phyloP scores from a whole-genome alignment of 2,888 invertebrate species.

The Euclidia mi region DNA sequence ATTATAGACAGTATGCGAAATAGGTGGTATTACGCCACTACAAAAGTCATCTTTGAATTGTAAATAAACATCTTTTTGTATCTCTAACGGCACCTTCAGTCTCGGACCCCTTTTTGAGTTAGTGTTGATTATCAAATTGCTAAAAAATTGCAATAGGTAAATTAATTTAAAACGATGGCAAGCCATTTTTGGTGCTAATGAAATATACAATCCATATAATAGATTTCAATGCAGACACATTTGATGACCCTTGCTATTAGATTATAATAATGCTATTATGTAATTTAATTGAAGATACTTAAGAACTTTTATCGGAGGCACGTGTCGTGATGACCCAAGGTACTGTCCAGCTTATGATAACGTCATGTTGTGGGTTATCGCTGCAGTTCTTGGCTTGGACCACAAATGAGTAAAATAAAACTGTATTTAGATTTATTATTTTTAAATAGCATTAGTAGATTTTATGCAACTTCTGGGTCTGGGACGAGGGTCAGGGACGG shows the following conservation, averaged over 20 bases:
- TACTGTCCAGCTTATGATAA: constrained; percentile 14
- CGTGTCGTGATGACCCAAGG: constrained; percentile 14
- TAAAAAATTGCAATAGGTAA: no score
- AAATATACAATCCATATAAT: no score
- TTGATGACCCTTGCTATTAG: no score
- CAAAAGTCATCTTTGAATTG: constrained; percentile 18
- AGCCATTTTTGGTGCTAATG: no score
- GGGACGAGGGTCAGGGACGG: constrained; percentile 6
- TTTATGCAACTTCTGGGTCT: constrained; percentile 12
- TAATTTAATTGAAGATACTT: no score
- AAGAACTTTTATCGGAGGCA: constrained; percentile 10
- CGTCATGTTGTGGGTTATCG: constrained; percentile 4
- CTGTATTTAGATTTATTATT: constrained; percentile 11
- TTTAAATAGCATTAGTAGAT: constrained; percentile 12
- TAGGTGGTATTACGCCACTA: constrained; percentile 15
- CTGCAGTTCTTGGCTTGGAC: constrained; percentile 10
- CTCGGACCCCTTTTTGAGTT: constrained; percentile 14
- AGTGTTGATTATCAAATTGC: no score
- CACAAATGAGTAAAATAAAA: constrained; percentile 10
- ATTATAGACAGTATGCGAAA: constrained; percentile 17
- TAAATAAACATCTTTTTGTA: constrained; percentile 12
- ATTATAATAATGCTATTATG: background rate
- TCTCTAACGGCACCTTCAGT: constrained; percentile 17
- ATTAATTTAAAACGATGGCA: no score
- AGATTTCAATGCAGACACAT: no score